These are phyloP conservation scores for Anorthoa munda DNA, from an alignment of 2,888 invertebrate species.

Conservation along the genomic window DNA sequence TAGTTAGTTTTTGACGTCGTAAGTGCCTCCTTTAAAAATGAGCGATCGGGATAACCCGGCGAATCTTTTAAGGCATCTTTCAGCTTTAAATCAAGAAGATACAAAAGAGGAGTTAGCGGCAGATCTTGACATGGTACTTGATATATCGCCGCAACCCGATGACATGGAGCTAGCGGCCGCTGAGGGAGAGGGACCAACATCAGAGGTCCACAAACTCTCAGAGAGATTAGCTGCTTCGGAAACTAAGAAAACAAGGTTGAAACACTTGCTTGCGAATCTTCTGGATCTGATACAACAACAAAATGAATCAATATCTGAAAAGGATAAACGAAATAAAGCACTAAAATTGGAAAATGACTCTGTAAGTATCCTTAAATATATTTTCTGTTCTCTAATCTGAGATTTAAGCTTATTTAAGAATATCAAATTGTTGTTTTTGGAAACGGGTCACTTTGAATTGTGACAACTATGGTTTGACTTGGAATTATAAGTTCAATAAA, in stretches of 20 bases:
- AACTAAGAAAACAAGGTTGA: slow-evolving; percentile 93
- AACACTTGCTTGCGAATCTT: slow-evolving; percentile 95
- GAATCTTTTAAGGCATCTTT: slow-evolving; percentile 85
- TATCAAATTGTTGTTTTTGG: too few species aligned
- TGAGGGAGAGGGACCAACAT: slow-evolving; percentile 49
- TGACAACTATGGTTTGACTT: too few species aligned
- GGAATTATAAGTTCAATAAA: too few species aligned
- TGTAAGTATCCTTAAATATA: slow-evolving; percentile 86
- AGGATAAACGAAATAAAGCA: slow-evolving; percentile 94
- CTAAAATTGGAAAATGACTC: slow-evolving; percentile 95
- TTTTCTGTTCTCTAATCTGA: not conserved
- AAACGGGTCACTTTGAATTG: too few species aligned
- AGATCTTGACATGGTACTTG: slow-evolving; percentile 84
- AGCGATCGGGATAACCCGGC: slow-evolving; percentile 89
- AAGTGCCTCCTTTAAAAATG: slow-evolving; percentile 84
- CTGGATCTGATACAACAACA: slow-evolving; percentile 97
- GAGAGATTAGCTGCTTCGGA: slow-evolving; percentile 83
- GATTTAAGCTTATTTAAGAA: too few species aligned
- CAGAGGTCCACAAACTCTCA: slow-evolving; percentile 73
- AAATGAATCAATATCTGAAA: slow-evolving; percentile 95
- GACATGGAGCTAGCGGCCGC: slow-evolving; percentile 72
- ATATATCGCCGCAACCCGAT: slow-evolving; percentile 79
- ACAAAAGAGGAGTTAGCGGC: slow-evolving; percentile 88
- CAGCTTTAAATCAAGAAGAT: slow-evolving; percentile 84
- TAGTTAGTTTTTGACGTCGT: slow-evolving; percentile 84